A percentile compares a stretch with the other conserved stretches of the same genome.
These are phyloP conservation scores for Serranus cabrilla DNA, from an alignment of 2,797 vertebrate genomes.

Conservation along the genomic window DNA sequence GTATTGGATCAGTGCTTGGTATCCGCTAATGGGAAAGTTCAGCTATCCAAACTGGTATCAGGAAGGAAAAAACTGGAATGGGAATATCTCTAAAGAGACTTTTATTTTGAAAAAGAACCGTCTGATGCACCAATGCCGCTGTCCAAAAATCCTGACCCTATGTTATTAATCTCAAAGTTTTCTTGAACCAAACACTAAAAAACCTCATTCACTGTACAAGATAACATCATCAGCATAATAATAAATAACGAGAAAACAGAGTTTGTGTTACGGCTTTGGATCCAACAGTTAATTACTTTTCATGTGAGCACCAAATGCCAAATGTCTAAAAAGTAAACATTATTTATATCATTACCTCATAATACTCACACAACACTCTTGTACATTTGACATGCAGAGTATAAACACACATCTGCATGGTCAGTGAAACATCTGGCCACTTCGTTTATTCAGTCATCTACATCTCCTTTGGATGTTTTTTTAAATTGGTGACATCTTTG, in stretches of 20 bases:
- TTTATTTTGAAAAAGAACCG: slow-evolving; percentile 1
- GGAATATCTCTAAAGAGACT: too few species aligned
- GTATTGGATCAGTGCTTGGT: too few species aligned
- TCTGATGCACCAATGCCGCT: background rate
- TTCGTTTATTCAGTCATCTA: background rate
- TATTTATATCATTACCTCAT: background rate
- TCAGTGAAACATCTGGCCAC: slow-evolving; percentile 36
- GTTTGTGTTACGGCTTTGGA: background rate
- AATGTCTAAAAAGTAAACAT: slow-evolving; percentile 7
- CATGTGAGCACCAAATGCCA: background rate
- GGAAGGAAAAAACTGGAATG: too few species aligned
- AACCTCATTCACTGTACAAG: background rate
- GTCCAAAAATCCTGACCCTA: background rate
- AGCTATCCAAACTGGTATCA: too few species aligned
- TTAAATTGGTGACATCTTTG: slow-evolving; percentile 11
- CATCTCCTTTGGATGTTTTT: slow-evolving; percentile 13
- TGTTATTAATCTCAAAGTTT: background rate
- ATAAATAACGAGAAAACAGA: background rate
- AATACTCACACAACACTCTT: background rate
- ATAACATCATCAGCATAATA: background rate
- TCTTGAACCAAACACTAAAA: slow-evolving; percentile 3
- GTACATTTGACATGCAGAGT: background rate
- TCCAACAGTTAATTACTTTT: background rate
- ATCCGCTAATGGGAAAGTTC: too few species aligned
- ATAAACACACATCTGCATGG: slow-evolving; percentile 14